A percentile compares a stretch with the other conserved stretches of the same genome.
phyloP scores from a whole-genome alignment of 2,888 invertebrate genomes.

The Sceliomorpha sp. region DNA sequence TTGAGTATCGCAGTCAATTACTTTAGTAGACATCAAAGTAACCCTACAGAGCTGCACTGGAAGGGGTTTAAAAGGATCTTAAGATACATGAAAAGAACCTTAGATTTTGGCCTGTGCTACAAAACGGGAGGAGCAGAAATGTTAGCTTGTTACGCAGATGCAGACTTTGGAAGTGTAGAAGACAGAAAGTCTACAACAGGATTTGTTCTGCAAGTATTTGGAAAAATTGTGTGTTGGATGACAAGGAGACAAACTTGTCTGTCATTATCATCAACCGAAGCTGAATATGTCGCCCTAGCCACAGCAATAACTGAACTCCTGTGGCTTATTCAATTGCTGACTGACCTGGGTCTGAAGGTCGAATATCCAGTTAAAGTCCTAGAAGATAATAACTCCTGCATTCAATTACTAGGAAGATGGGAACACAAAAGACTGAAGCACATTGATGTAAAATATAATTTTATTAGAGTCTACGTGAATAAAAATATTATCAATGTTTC shows the following conservation, averaged over 20 bases:
- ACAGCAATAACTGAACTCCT: slow-evolving; percentile 58
- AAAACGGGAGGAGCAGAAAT: slow-evolving; percentile 4
- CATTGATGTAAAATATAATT: slow-evolving; percentile 48
- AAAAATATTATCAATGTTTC: neutral
- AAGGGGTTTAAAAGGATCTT: slow-evolving; percentile 44
- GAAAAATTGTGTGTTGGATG: slow-evolving; percentile 62
- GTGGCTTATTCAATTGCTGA: slow-evolving; percentile 61
- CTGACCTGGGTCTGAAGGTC: slow-evolving; percentile 49
- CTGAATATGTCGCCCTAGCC: slow-evolving; percentile 67
- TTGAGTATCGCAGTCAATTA: slow-evolving; percentile 25
- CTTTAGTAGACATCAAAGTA: slow-evolving; percentile 20
- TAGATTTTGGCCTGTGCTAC: slow-evolving; percentile 4
- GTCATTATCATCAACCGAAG: slow-evolving; percentile 66
- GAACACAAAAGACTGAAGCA: slow-evolving; percentile 59
- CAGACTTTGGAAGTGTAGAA: slow-evolving; percentile 11
- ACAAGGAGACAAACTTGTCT: slow-evolving; percentile 66
- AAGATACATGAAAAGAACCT: slow-evolving; percentile 33
- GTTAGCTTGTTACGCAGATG: slow-evolving; percentile 15
- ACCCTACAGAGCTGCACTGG: slow-evolving; percentile 35
- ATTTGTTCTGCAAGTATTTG: slow-evolving; percentile 60
- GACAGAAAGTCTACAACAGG: slow-evolving; percentile 67
- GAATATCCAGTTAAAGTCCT: slow-evolving; percentile 24
- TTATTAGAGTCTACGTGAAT: slow-evolving; percentile 40
- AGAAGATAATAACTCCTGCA: slow-evolving; percentile 58
- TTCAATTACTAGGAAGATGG: slow-evolving; percentile 50